phyloP scores from a whole-genome alignment of 92 coral and sea anemone genomes.

The Zoanthus gigantus region DNA sequence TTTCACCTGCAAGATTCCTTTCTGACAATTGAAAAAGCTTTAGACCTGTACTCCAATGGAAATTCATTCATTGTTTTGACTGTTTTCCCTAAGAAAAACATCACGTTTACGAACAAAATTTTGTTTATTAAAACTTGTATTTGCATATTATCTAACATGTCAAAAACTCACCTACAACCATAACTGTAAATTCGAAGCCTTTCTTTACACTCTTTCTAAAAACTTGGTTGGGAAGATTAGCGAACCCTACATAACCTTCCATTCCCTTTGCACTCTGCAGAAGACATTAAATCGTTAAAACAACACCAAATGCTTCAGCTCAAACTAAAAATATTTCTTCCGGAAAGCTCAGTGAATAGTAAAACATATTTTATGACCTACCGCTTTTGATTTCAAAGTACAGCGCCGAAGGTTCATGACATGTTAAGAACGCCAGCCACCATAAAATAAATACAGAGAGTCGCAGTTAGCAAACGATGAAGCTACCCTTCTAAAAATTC shows the following conservation, averaged over 20 bases:
- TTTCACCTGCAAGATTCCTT: conserved; percentile 41
- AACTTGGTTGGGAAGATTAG: conserved; percentile 99
- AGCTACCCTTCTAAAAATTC: conserved; percentile 23
- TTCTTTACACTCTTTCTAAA: conserved; percentile 98
- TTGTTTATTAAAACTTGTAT: neutral
- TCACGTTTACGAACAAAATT: neutral
- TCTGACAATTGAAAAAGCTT: conserved; percentile 28
- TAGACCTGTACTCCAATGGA: neutral
- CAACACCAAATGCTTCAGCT: neutral
- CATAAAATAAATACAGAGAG: conserved; percentile 52
- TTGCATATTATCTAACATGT: conserved; percentile 18
- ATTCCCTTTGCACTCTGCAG: conserved; percentile 94
- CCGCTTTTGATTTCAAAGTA: conserved; percentile 43
- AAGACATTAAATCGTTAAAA: neutral
- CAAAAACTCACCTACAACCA: conserved; percentile 95
- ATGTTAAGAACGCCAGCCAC: conserved; percentile 10
- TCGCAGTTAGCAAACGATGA: conserved; percentile 28
- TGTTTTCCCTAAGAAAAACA: neutral
- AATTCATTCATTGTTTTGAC: neutral
- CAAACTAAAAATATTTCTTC: neutral
- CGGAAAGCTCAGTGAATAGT: neutral
- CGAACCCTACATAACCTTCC: conserved; percentile 99
- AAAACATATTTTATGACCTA: conserved; percentile 34
- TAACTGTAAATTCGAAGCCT: conserved; percentile 98
- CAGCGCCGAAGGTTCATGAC: conserved; percentile 18